Evolutionary conservation across 2,113 vertebrate species (phyloP), one percentile per base, ranked within the genome.

Genomic region (Opisthocomus hoazin): DNA sequence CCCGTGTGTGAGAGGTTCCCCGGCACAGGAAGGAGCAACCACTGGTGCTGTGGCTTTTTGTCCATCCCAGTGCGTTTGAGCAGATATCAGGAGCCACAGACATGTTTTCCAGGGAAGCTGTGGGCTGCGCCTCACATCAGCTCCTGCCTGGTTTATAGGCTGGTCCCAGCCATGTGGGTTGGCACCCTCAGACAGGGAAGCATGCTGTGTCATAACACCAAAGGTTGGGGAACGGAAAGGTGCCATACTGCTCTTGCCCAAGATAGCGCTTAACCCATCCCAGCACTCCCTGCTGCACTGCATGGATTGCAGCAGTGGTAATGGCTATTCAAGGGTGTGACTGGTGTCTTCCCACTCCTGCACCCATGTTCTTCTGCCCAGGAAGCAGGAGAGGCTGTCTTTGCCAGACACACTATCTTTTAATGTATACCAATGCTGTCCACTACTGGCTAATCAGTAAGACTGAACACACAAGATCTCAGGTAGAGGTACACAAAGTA

Each of bases 131-230:
- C 14, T 3, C 43, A 43, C 9, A 57, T 50, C 30, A 32, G 12
- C 7, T 73, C 26, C 60, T 75, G 15, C 45, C 24, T 54, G 11
- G 23, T 46, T 54, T 2, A 0, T 58, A 74, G 14, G 23, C 12
- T 45, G 37, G 37, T 74, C 15, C 12, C 51, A 51, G 18, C 5
- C 32, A 29, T 19, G 16, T 30, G 11, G 24, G 7, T 14, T 56
- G 23, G 10, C 21, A 58, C 9, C 6, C 10, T 65, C 22, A 27
- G 10, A 15, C 5, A 7, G 15, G 36, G 22, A 20, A 39, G 20
- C 15, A 73, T 36, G n/a, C 11, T 41, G n/a, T 48, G 15, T 12
- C 48, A 54, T 26, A 51, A 37, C 0, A 0, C 11, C 1, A 2
- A 37, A 30, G 14, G 16, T 0, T 65, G 30, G 13, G 16, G 24